A percentile compares a stretch with the other conserved stretches of the same genome.
Conservation (phyloP, 2,888 invertebrate species). For the Eugnorisma glareosa region DNA sequence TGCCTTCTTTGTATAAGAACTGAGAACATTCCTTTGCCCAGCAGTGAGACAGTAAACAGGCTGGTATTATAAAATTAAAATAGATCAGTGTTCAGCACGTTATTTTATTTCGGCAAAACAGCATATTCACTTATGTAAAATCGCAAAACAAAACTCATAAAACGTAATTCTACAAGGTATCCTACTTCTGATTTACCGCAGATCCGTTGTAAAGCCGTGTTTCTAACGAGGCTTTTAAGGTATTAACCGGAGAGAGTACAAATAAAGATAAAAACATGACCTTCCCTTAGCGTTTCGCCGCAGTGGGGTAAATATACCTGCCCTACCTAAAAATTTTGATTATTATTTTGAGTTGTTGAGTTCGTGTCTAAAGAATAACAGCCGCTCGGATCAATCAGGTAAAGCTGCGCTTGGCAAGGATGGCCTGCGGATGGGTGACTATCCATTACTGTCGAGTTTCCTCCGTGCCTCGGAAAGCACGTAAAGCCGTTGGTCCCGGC, state of each 20-base stretch:
- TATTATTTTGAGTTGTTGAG: too few relatives aligned
- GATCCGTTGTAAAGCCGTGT: slow-evolving; percentile 36
- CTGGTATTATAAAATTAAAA: too few relatives aligned
- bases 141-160: neutral
- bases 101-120: neutral
- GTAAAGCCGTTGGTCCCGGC: too few relatives aligned
- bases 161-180: neutral
- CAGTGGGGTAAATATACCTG: neutral
- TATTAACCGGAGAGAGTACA: slow-evolving; percentile 23
- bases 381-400: too few relatives aligned
- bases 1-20: too few relatives aligned
- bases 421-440: too few relatives aligned
- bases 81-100: neutral
- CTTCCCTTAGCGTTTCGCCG: neutral
- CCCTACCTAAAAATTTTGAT: neutral
- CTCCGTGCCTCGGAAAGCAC: too few relatives aligned
- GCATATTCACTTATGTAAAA: neutral
- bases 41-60: too few relatives aligned
- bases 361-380: too few relatives aligned
- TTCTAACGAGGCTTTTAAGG: slow-evolving; percentile 45
- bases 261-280: slow-evolving; percentile 16
- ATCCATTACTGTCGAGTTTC: too few relatives aligned
- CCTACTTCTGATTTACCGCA: slow-evolving; percentile 29
- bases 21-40: too few relatives aligned
- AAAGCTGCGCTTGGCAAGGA: too few relatives aligned